Percentiles rank a stretch among this genome's conserved stretches.
phyloP scores from a whole-genome alignment of 2,113 vertebrate species.

The Anhinga anhinga region DNA sequence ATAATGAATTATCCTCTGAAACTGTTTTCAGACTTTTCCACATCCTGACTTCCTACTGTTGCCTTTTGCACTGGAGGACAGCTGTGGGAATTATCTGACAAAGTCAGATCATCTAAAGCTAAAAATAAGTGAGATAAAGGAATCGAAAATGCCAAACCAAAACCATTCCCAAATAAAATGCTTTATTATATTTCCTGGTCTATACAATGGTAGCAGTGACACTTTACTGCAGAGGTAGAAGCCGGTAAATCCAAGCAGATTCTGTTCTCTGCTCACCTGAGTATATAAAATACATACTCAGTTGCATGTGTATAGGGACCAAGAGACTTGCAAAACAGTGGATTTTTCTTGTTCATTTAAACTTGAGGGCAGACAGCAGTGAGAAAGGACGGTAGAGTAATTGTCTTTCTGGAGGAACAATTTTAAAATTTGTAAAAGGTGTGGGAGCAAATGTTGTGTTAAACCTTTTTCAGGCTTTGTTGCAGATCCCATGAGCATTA shows the following conservation, averaged over 20 bases:
- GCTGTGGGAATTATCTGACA: slow-evolving; percentile 14
- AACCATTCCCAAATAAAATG: not conserved
- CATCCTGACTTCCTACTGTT: not conserved
- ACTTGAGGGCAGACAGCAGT: not conserved
- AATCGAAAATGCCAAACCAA: not conserved
- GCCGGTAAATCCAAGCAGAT: not conserved
- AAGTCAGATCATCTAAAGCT: not conserved
- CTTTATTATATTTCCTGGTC: not conserved
- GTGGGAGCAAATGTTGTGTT: not conserved
- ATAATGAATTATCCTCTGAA: not conserved
- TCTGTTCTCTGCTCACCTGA: not conserved
- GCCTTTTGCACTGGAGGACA: not conserved
- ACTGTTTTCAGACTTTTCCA: not conserved
- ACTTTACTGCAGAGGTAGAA: not conserved
- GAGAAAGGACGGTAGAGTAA: not conserved
- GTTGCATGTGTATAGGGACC: not conserved
- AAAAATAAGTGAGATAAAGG: slow-evolving; percentile 22
- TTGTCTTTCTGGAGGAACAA: not conserved
- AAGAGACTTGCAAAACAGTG: not conserved
- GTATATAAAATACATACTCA: not conserved
- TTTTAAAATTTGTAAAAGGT: not conserved
- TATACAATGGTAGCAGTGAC: not conserved
- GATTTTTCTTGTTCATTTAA: not conserved
- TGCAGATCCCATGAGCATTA: not conserved
- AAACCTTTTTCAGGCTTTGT: not conserved